These are phyloP conservation scores for Nephrotoma appendiculata DNA, from an alignment of 2,888 invertebrate genomes.

Conservation along the genomic window DNA sequence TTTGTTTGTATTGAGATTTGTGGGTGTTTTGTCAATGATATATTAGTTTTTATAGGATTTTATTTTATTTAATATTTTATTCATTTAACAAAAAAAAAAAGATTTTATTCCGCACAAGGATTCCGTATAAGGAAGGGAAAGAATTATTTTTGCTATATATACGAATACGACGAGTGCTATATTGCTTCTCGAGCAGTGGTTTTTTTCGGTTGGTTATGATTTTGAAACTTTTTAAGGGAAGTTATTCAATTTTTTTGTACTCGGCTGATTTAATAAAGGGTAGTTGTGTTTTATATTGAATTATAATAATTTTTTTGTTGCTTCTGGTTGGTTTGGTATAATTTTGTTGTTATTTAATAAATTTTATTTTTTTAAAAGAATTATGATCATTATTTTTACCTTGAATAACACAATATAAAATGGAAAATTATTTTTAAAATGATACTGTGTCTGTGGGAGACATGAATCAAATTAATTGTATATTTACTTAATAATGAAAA, in stretches of 20 bases:
- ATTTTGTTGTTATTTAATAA: background rate
- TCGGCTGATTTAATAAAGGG: background rate
- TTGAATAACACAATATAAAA: background rate
- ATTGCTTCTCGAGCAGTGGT: background rate
- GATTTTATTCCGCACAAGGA: background rate
- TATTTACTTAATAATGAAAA: background rate
- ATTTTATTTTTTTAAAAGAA: background rate
- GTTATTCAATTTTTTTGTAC: background rate
- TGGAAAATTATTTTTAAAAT: background rate
- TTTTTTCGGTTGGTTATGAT: background rate
- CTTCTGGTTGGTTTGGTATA: background rate
- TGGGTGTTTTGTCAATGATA: conserved; percentile 12
- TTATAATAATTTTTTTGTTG: background rate
- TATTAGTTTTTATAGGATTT: conserved; percentile 5
- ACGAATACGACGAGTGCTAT: background rate
- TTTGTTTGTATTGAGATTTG: conserved; percentile 14
- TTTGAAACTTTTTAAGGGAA: background rate
- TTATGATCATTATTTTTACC: background rate
- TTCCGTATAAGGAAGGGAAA: background rate
- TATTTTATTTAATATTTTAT: background rate
- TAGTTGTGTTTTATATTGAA: background rate
- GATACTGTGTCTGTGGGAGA: background rate
- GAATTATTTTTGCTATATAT: background rate
- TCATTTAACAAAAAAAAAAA: background rate
- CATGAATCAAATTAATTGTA: background rate